Evolutionary conservation across 2,113 vertebrate genomes (phyloP).

Genomic region (Dicentrarchus labrax): DNA sequence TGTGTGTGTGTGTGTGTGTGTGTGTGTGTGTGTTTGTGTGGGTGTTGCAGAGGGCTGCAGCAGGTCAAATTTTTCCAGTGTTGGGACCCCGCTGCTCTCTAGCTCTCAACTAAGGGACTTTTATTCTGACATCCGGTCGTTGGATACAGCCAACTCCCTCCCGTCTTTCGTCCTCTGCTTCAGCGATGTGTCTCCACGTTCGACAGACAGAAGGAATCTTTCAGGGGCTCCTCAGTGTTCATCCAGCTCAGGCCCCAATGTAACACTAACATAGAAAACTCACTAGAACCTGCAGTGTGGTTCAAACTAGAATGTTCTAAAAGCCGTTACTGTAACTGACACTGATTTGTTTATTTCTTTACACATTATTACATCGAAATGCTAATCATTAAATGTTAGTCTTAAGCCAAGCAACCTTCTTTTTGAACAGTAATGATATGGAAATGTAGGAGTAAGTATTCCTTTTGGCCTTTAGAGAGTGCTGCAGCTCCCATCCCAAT

Average conservation of each 20-base stretch:
- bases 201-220: constrained; percentile 7
- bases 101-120: constrained; percentile 63
- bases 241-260: not conserved
- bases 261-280: not conserved
- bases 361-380: not conserved
- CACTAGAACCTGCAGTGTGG: not conserved
- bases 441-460: not conserved
- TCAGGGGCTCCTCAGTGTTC: not conserved
- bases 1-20: constrained; percentile 19
- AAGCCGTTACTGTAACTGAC: no score
- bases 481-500: no score
- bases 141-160: constrained; percentile 47
- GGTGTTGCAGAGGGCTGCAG: constrained; percentile 40
- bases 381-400: not conserved
- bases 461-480: no score
- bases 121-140: constrained; percentile 74
- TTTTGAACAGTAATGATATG: not conserved
- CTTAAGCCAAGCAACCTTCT: not conserved
- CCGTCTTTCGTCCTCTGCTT: not conserved
- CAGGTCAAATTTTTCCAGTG: constrained; percentile 79
- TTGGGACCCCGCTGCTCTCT: constrained; percentile 48
- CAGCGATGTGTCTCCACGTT: not conserved
- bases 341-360: not conserved
- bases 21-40: constrained; percentile 37
- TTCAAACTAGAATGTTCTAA: not conserved